phyloP scores from a whole-genome alignment of 1,140 invertebrate species.

The Formica exsecta region DNA sequence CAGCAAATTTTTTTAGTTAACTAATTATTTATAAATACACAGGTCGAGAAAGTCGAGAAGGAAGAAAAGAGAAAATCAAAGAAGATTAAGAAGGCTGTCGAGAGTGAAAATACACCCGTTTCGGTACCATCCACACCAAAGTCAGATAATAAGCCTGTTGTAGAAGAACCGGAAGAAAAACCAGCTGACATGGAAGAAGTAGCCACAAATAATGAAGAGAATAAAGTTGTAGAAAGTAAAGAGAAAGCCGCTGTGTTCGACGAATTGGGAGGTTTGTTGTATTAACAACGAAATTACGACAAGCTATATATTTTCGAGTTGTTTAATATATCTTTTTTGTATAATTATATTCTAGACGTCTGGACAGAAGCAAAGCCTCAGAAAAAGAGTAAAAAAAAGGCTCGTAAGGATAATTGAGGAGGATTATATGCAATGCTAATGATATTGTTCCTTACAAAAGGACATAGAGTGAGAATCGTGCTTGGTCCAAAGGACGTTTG shows the following conservation, averaged over 20 bases:
- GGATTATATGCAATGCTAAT: conserved; percentile 50
- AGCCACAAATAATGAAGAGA: conserved; percentile 85
- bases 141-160: conserved; percentile 72
- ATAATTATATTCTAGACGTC: conserved; percentile 84
- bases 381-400: conserved; percentile 90
- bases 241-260: conserved; percentile 87
- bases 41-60: conserved; percentile 74
- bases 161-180: conserved; percentile 67
- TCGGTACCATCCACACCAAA: conserved; percentile 63
- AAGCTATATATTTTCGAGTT: not conserved
- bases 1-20: not conserved
- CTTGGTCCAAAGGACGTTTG: conserved; percentile 66
- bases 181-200: conserved; percentile 53
- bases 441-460: conserved; percentile 70
- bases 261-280: conserved; percentile 88
- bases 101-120: conserved; percentile 79
- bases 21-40: conserved; percentile 18
- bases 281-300: not conserved
- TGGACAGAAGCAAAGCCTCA: conserved; percentile 90
- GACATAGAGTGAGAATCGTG: conserved; percentile 68
- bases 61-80: conserved; percentile 82
- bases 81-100: conserved; percentile 84
- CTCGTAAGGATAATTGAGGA: conserved; percentile 89
- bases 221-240: conserved; percentile 75
- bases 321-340: conserved; percentile 59